A percentile compares a stretch with the other conserved stretches of the same genome.
These are phyloP conservation scores for Urocyon cinereoargenteus DNA, from an alignment of 2,797 vertebrate genomes.

Conservation along the genomic window DNA sequence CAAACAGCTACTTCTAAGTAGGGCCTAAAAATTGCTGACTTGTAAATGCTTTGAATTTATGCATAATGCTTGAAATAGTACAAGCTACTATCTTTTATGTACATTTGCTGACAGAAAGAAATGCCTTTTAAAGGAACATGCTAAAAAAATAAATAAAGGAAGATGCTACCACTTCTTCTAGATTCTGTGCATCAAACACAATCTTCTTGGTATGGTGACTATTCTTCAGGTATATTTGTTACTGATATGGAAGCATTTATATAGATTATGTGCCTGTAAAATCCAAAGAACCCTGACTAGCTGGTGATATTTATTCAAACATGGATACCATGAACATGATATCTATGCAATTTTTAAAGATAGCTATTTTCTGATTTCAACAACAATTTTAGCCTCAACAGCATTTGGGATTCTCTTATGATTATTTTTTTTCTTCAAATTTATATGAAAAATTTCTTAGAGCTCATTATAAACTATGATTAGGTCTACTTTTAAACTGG, in stretches of 20 bases:
- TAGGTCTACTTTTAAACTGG: slow-evolving; percentile 51
- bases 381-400: slow-evolving; percentile 31
- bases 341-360: slow-evolving; percentile 42
- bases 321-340: slow-evolving; percentile 43
- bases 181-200: slow-evolving; percentile 68
- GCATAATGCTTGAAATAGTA: slow-evolving; percentile 60
- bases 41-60: slow-evolving; percentile 55
- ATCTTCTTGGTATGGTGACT: background rate
- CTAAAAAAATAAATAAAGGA: slow-evolving; percentile 35
- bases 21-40: slow-evolving; percentile 64
- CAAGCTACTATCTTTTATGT: slow-evolving; percentile 53
- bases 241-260: slow-evolving; percentile 70
- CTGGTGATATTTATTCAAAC: slow-evolving; percentile 41
- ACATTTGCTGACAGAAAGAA: slow-evolving; percentile 63
- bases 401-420: slow-evolving; percentile 43
- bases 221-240: slow-evolving; percentile 58
- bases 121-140: slow-evolving; percentile 72
- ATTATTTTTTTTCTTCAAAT: slow-evolving; percentile 63
- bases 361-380: slow-evolving; percentile 61
- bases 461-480: slow-evolving; percentile 64
- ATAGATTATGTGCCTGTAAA: slow-evolving; percentile 39
- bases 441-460: slow-evolving; percentile 64
- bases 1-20: slow-evolving; percentile 51
- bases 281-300: slow-evolving; percentile 35
- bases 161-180: slow-evolving; percentile 64